These are phyloP conservation scores for Metallyticus violacea DNA, from an alignment of 2,888 invertebrate genomes.

Conservation along the genomic window DNA sequence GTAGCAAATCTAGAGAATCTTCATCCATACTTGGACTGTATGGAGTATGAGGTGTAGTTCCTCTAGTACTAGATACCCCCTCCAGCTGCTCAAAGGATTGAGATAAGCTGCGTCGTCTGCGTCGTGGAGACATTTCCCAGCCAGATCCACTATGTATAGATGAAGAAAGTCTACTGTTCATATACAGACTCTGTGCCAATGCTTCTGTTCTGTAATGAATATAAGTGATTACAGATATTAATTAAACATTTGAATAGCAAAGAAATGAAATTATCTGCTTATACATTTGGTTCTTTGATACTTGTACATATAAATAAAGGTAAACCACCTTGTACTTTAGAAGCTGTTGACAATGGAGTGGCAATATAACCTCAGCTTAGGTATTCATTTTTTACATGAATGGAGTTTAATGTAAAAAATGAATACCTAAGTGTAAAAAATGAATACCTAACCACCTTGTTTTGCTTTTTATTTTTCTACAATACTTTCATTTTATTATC, in stretches of 20 bases:
- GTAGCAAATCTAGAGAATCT: slow-evolving; percentile 27
- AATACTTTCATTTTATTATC: too few species aligned
- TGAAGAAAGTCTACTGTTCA: slow-evolving; percentile 54
- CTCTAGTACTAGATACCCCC: slow-evolving; percentile 33
- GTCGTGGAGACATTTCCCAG: slow-evolving; percentile 40
- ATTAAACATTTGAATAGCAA: too few species aligned
- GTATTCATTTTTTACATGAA: too few species aligned
- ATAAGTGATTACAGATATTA: too few species aligned
- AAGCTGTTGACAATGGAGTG: too few species aligned
- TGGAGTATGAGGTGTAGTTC: slow-evolving; percentile 47
- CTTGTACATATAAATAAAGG: not conserved
- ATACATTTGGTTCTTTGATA: too few species aligned
- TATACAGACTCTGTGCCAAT: slow-evolving; percentile 50
- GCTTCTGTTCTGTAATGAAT: slow-evolving; percentile 49
- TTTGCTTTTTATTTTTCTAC: too few species aligned
- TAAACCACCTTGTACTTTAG: not conserved
- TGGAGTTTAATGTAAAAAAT: too few species aligned
- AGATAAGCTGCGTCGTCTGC: slow-evolving; percentile 38
- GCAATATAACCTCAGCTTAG: too few species aligned
- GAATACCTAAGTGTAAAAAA: too few species aligned
- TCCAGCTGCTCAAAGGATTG: slow-evolving; percentile 39
- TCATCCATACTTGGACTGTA: slow-evolving; percentile 43
- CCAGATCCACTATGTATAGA: slow-evolving; percentile 42
- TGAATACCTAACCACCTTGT: too few species aligned
- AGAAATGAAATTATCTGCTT: too few species aligned